phyloP scores from a whole-genome alignment of 2,888 invertebrate species.

The Neelides folsomi region DNA sequence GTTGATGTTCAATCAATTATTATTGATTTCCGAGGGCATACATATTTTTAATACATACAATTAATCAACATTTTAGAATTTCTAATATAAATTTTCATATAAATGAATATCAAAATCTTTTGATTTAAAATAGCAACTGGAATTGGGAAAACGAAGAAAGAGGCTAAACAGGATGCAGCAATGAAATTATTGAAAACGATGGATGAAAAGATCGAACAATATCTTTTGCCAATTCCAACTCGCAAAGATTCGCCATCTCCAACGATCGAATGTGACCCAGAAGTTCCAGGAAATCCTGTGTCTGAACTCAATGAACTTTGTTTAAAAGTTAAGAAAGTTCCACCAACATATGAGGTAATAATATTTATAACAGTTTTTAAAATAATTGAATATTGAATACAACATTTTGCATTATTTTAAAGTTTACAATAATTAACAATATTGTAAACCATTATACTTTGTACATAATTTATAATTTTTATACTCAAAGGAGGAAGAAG shows the following conservation, averaged over 20 bases:
- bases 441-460: too few relatives aligned
- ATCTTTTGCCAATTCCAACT: conserved; percentile 11
- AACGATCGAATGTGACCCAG: conserved; percentile 18
- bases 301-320: conserved; percentile 30
- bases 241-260: conserved; percentile 10
- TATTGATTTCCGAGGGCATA: too few relatives aligned
- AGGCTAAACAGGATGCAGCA: conserved; percentile 29
- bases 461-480: too few relatives aligned
- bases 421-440: too few relatives aligned
- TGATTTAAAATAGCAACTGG: conserved; percentile 13
- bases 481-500: conserved; percentile 24
- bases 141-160: conserved; percentile 25
- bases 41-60: neutral
- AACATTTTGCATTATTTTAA: too few relatives aligned
- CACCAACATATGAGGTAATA: conserved; percentile 25
- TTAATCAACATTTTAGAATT: neutral
- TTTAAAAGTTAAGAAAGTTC: conserved; percentile 18
- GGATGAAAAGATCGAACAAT: conserved; percentile 21
- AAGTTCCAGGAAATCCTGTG: conserved; percentile 30
- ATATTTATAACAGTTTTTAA: too few relatives aligned
- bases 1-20: too few relatives aligned
- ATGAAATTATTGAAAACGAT: conserved; percentile 19
- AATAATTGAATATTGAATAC: too few relatives aligned
- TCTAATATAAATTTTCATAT: neutral
- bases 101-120: neutral